Conservation (phyloP, 2,888 invertebrate species). For the Yponomeuta plumbellus region DNA sequence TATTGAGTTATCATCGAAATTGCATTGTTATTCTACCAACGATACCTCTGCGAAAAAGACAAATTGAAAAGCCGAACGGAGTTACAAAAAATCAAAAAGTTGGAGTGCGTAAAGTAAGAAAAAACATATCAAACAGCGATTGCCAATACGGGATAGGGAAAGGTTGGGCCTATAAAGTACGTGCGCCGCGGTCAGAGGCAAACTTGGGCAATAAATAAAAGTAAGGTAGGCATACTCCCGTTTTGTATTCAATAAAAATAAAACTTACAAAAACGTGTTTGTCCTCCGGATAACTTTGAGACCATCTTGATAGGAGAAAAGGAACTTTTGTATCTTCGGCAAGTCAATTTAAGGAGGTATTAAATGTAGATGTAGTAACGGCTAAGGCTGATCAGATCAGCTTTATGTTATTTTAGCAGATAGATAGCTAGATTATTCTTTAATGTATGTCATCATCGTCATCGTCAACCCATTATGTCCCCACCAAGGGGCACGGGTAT, state of each 20-base stretch:
- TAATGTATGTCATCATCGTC: too few relatives aligned
- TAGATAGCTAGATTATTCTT: too few relatives aligned
- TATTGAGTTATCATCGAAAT: too few relatives aligned
- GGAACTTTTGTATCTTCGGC: background rate
- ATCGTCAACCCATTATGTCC: too few relatives aligned
- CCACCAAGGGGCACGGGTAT: too few relatives aligned
- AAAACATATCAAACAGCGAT: slow-evolving; percentile 70
- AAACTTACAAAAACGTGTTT: slow-evolving; percentile 36
- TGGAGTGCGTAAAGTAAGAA: slow-evolving; percentile 50
- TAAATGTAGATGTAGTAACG: too few relatives aligned
- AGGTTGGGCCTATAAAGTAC: slow-evolving; percentile 73
- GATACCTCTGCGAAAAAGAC: background rate
- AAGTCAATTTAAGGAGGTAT: background rate
- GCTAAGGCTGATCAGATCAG: too few relatives aligned
- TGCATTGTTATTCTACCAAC: background rate
- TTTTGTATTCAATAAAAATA: slow-evolving; percentile 74
- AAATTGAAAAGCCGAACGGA: slow-evolving; percentile 21
- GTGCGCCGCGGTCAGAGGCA: slow-evolving; percentile 73
- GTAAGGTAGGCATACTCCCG: slow-evolving; percentile 65
- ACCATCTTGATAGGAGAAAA: background rate
- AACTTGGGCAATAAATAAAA: slow-evolving; percentile 74
- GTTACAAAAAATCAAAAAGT: slow-evolving; percentile 62
- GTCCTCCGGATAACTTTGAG: slow-evolving; percentile 5
- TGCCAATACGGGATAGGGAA: slow-evolving; percentile 69
- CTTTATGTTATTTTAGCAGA: too few relatives aligned